phyloP scores from a whole-genome alignment of 2,797 vertebrate genomes.

The Cossypha polioptera region DNA sequence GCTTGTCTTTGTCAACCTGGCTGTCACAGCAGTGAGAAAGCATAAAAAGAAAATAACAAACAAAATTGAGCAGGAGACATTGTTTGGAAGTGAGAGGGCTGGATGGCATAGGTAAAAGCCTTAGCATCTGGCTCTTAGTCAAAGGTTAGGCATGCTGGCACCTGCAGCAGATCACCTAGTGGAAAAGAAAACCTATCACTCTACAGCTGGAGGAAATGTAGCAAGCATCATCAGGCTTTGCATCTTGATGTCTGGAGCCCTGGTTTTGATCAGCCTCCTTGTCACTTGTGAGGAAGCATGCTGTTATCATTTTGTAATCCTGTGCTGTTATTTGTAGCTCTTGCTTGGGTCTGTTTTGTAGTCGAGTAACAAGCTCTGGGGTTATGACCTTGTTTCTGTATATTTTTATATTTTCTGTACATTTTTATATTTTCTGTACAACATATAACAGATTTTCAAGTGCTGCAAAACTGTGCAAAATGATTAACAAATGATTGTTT shows the following conservation, averaged over 20 bases:
- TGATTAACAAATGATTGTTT: background rate
- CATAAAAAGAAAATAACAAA: background rate
- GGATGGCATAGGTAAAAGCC: background rate
- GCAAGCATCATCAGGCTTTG: background rate
- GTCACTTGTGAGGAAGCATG: background rate
- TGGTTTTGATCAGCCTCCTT: constrained; percentile 18
- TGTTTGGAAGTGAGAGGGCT: background rate
- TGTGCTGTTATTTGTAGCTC: constrained; percentile 19
- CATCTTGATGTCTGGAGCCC: background rate
- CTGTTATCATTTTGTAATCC: background rate
- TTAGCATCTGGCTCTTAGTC: background rate
- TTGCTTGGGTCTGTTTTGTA: background rate
- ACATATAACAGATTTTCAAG: background rate
- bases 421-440: background rate
- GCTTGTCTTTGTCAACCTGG: background rate
- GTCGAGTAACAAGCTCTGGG: background rate
- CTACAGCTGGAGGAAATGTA: constrained; percentile 7
- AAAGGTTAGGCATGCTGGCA: background rate
- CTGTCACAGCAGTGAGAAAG: background rate
- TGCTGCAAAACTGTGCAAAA: background rate
- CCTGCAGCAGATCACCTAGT: background rate
- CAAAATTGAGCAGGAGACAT: background rate
- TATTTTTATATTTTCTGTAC: background rate
- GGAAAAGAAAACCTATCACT: background rate
- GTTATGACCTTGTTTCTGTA: background rate